Evolutionary conservation across 2,113 vertebrate species (phyloP).

Genomic region (Poeciliopsis retropinna): DNA sequence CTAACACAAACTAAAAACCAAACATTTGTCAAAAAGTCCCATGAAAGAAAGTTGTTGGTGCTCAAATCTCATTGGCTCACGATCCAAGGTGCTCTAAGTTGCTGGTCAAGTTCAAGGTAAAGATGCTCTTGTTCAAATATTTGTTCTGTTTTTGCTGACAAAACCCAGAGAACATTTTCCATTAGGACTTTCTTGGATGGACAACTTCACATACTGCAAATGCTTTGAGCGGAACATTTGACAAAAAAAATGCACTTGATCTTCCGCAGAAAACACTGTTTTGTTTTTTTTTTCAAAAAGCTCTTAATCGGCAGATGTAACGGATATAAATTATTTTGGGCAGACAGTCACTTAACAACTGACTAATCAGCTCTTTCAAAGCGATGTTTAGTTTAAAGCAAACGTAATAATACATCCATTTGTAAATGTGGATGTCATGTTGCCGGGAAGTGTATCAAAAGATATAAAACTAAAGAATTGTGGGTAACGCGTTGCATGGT

Average conservation of each 20-base stretch:
- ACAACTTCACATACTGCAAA: background rate
- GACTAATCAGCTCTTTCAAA: background rate
- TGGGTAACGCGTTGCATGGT: constrained; percentile 13
- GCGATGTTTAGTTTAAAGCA: background rate
- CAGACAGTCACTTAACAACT: background rate
- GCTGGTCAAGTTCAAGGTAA: too few species aligned
- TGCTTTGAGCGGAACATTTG: background rate
- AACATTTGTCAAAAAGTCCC: too few species aligned
- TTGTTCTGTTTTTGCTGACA: too few species aligned
- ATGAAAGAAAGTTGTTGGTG: too few species aligned
- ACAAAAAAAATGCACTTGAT: too few species aligned
- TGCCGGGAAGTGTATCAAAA: background rate
- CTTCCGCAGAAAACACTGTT: too few species aligned
- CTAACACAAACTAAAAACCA: too few species aligned
- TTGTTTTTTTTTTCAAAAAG: too few species aligned
- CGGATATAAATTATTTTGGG: background rate
- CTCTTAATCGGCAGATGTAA: too few species aligned
- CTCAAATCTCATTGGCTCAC: too few species aligned
- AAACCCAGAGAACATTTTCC: too few species aligned
- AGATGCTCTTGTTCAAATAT: too few species aligned
- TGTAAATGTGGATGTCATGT: background rate
- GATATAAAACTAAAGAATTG: background rate
- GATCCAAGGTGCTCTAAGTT: background rate
- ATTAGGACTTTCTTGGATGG: background rate
- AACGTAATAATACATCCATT: background rate